Percentiles rank a stretch among this genome's conserved stretches.
phyloP scores from a whole-genome alignment of 1,140 invertebrate species.

The Lucilia sericata region DNA sequence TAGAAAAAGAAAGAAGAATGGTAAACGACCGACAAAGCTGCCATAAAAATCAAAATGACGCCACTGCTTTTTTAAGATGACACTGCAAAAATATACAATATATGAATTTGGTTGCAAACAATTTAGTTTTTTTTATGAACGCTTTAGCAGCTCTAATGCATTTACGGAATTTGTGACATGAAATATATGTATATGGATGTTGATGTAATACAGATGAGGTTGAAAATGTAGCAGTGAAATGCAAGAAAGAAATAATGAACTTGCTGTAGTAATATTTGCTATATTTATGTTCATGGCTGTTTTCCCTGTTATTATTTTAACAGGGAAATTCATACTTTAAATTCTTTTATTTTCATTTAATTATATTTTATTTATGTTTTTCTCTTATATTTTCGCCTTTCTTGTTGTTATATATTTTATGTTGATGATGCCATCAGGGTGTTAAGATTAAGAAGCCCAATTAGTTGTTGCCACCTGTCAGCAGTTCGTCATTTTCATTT shows the following conservation, averaged over 20 bases:
- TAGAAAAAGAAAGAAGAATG: not conserved
- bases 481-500: conserved; percentile 66
- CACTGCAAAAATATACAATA: conserved; percentile 17
- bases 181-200: not conserved
- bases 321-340: not conserved
- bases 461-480: conserved; percentile 67
- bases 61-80: conserved; percentile 41
- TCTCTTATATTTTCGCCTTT: not conserved
- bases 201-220: not conserved
- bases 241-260: no score
- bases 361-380: not conserved
- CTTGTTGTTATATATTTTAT: not conserved
- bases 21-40: conserved; percentile 7
- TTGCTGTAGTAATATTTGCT: no score
- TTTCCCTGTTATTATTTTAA: no score
- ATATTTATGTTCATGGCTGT: no score
- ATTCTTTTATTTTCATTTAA: not conserved
- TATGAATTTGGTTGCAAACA: conserved; percentile 21
- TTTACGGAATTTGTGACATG: not conserved
- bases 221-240: not conserved
- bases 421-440: conserved; percentile 47
- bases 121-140: not conserved
- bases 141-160: not conserved
- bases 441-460: conserved; percentile 66
- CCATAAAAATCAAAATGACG: conserved; percentile 15